A percentile compares a stretch with the other conserved stretches of the same genome.
Conservation (phyloP, 2,797 vertebrate species). For the Hipposideros larvatus region DNA sequence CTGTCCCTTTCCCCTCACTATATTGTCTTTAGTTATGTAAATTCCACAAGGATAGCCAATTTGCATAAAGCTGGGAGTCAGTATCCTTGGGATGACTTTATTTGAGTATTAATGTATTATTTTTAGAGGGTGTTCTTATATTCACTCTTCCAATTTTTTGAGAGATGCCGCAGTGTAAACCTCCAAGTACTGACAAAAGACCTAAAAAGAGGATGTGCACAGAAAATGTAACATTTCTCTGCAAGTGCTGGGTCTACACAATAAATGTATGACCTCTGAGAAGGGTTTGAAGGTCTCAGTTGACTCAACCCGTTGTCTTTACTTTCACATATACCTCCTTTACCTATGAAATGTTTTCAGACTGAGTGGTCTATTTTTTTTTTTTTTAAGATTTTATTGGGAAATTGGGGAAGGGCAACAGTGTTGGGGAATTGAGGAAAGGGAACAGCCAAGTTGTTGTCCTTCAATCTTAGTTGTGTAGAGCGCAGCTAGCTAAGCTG, state of each 20-base stretch:
- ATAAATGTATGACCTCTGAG: not conserved
- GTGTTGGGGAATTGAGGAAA: too few species aligned
- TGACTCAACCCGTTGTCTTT: not conserved
- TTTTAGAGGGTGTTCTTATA: not conserved
- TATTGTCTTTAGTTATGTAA: not conserved
- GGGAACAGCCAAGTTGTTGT: too few species aligned
- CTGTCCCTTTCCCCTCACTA: not conserved
- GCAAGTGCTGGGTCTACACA: not conserved
- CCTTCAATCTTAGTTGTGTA: too few species aligned
- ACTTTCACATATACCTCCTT: not conserved
- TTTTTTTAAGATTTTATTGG: too few species aligned
- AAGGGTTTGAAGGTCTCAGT: not conserved
- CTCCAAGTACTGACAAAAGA: not conserved
- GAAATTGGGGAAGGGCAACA: too few species aligned
- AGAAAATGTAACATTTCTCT: not conserved
- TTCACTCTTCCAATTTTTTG: not conserved
- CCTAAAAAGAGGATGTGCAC: fast-evolving
- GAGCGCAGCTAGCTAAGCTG: too few species aligned
- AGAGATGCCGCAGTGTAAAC: not conserved
- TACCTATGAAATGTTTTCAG: not conserved
- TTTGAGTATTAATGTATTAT: not conserved
- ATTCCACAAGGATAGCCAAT: not conserved
- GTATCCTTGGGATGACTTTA: not conserved
- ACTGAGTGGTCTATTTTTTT: not conserved
- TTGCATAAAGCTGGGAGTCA: not conserved